Percentiles rank a stretch among this genome's conserved stretches.
Evolutionary conservation across 1,140 invertebrate species (phyloP).

Genomic region (Leptinotarsa texana): DNA sequence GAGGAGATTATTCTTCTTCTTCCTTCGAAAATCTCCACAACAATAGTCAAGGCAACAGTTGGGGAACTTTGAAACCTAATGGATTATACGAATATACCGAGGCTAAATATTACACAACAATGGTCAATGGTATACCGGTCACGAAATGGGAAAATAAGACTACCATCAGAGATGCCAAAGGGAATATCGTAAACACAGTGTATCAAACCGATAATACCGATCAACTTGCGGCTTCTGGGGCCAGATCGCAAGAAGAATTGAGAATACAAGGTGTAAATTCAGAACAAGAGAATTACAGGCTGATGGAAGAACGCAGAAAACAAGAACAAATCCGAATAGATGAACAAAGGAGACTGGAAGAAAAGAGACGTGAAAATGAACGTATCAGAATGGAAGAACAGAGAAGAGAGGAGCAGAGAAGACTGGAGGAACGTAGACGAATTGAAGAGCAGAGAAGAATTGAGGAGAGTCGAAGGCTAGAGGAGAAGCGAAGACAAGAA

Average conservation of each 20-base stretch:
- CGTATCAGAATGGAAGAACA: neutral
- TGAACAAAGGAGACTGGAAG: slow-evolving; percentile 13
- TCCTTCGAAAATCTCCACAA: slow-evolving; percentile 37
- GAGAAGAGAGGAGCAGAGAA: neutral
- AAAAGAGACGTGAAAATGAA: slow-evolving; percentile 14
- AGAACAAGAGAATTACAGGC: slow-evolving; percentile 19
- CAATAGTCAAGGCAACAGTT: neutral
- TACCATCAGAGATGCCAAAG: slow-evolving; percentile 34
- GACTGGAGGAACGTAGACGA: neutral
- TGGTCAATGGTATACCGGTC: slow-evolving; percentile 28
- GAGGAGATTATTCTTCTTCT: slow-evolving; percentile 39
- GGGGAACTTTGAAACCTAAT: slow-evolving; percentile 12
- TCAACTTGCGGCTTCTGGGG: neutral
- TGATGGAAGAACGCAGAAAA: slow-evolving; percentile 21
- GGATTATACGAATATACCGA: slow-evolving; percentile 11
- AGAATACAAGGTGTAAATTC: slow-evolving; percentile 5
- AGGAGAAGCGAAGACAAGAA: slow-evolving; percentile 21
- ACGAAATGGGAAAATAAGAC: slow-evolving; percentile 40
- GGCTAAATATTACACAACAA: slow-evolving; percentile 15
- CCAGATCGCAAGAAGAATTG: slow-evolving; percentile 14
- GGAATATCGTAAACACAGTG: slow-evolving; percentile 37
- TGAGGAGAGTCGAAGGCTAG: neutral
- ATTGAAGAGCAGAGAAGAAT: slow-evolving; percentile 14
- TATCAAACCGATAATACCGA: slow-evolving; percentile 30
- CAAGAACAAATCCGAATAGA: slow-evolving; percentile 30